Evolutionary conservation across 2,888 invertebrate species (phyloP), one percentile per base, ranked within the genome.

Genomic region (Lycaena phlaeas): DNA sequence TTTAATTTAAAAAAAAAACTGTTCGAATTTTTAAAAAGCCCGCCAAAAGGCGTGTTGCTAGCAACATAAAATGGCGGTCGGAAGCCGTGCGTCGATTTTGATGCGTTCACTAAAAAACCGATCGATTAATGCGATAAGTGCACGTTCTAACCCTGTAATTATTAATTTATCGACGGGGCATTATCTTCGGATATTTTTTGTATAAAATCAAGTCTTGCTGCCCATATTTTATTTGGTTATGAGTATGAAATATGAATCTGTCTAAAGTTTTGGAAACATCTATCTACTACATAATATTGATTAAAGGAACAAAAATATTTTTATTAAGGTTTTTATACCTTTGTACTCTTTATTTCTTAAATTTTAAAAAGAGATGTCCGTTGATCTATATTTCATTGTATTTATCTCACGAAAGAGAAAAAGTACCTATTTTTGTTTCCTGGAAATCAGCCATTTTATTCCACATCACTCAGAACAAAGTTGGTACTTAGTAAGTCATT

Each of bases 51-150:
- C 36, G 36, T 18, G 18, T 22, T 12, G 14, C 22, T 22, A 22
- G 22, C 22, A 22, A 22, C 22, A 36, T 25, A 36, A 36, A 36
- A 36, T 25, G 11, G 4, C 38, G 39, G 40, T 52, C 51, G 51
- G 52, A 52, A 53, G 52, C 51, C 46, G 17, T 28, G 39, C 42
- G 43, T 29, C 43, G 38, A 38, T 43, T 46, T 43, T 50, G 48
- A 53, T 44, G 46, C 34, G 43, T 27, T 27, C 7, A 38, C 26
- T 28, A 40, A 55, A 52, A n/a, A 59, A 49, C 52, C 59, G 64
- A 72, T 71, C 72, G 72, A 75, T 75, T 75, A 75, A 74, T 67
- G 57, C 64, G 74, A 75, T 76, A 75, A 75, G 63, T 72, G 61
- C 51, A 65, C 42, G 58, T 59, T 69, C 47, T 47, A 66, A 49